These are phyloP conservation scores for Leucopsar rothschildi DNA, from an alignment of 2,113 vertebrate species.

Conservation along the genomic window DNA sequence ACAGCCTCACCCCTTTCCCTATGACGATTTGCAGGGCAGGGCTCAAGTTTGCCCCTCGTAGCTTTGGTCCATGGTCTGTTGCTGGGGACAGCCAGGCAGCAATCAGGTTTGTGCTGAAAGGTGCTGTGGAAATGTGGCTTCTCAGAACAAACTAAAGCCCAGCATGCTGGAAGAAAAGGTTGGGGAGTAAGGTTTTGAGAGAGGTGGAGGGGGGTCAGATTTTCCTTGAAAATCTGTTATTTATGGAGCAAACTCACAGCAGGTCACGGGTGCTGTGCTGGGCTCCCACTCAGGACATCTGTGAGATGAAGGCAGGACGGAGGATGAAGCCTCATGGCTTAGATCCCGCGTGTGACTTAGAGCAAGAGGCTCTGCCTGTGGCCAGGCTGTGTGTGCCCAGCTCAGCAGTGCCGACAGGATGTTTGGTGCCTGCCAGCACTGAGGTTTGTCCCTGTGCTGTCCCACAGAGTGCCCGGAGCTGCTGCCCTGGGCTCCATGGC, in stretches of 20 bases:
- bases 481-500: conserved; percentile 79
- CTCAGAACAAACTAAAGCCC: neutral
- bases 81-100: neutral
- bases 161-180: neutral
- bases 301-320: neutral
- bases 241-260: neutral
- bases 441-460: neutral
- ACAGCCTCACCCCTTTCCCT: neutral
- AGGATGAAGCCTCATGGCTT: neutral
- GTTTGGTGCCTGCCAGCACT: neutral
- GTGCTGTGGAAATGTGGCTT: neutral
- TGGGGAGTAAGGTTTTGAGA: neutral
- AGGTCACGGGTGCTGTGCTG: neutral
- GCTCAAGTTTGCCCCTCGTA: neutral
- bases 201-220: accelerated
- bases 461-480: conserved; percentile 70
- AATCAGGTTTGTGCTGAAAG: neutral
- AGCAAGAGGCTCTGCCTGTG: neutral
- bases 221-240: neutral
- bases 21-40: accelerated
- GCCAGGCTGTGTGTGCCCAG: neutral
- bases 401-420: accelerated
- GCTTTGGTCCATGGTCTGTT: neutral
- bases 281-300: neutral
- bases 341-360: accelerated